Base-by-base conservation (phyloP, 2,888 invertebrate species). In the Spodoptera littoralis region DNA sequence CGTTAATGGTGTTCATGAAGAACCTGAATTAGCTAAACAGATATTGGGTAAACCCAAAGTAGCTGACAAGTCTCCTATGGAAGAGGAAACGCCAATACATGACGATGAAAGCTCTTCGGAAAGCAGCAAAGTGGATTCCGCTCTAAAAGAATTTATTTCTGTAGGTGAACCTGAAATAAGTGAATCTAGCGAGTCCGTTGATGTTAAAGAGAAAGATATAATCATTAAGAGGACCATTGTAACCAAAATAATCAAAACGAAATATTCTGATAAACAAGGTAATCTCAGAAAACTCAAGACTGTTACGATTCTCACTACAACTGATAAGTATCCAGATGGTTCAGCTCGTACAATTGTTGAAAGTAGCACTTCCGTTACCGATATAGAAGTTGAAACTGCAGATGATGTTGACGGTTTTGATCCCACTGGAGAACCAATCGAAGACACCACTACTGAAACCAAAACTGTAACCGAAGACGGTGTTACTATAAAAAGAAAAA, bases 271-370 rank as follows among this genome's bases (percentile, higher is more conserved):
- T 69, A 68, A 50, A 43, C 64, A 81, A 13, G 88, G 87, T 13
- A 58, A 74, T 22, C 44, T 82, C 6, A 81, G 65, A 63, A 93
- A 92, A 83, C 53, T 90, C 1, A 92, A 92, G 77, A 90, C 82
- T 3, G 80, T 89, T 1, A 90, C 86, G 5, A 90, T 84, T 27
- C 70, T 90, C 2, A 91, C 90, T 8, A 93, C 90, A 2, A 88
- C 88, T 6, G 93, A 94, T 68, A 80, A 81, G 52, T 92, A 91
- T 69, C 93, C 92, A 50, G 92, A 94, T 80, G 83, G 84, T 2
- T 81, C 86, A 79, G 88, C 68, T 4, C 60, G 57, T 41, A 80
- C 70, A 4, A 60, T 83, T 51, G 82, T 87, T 47, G 90, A 90
- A 67, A 85, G 84, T 24, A 89, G 85, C 58, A 87, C 88, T 27